Evolutionary conservation across 23 tunicate genomes (phyloP), one percentile per base, ranked within the genome.

Genomic region (Ciona savignyi): DNA sequence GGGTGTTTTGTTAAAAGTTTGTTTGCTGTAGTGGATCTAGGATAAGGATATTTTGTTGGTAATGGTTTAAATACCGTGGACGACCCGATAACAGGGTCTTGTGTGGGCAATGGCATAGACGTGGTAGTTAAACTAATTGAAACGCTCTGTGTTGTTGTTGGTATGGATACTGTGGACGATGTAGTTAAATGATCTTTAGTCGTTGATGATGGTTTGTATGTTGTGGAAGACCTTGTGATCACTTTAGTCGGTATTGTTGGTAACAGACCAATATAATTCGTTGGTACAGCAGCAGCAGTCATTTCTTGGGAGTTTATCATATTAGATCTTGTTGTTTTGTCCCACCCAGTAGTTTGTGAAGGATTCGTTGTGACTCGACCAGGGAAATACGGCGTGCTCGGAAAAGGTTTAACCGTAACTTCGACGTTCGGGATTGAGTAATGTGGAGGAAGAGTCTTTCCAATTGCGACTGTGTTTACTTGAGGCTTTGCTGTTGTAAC

Each of bases 291-390:
- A n/a, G n/a, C n/a, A n/a, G n/a, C n/a, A n/a, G n/a, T n/a, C n/a
- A n/a, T n/a, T n/a, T n/a, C n/a, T n/a, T n/a, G n/a, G n/a, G n/a
- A n/a, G n/a, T n/a, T n/a, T n/a, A n/a, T n/a, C n/a, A n/a, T n/a
- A n/a, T n/a, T n/a, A n/a, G n/a, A n/a, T n/a, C n/a, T n/a, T n/a
- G n/a, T n/a, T n/a, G n/a, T n/a, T n/a, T n/a, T n/a, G n/a, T n/a
- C n/a, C n/a, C n/a, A n/a, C n/a, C n/a, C n/a, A n/a, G n/a, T n/a
- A n/a, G n/a, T n/a, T n/a, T n/a, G n/a, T n/a, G n/a, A n/a, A n/a
- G n/a, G n/a, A n/a, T n/a, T n/a, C n/a, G 72, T 77, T 1, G 81
- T 77, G 27, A 77, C 81, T 33, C 81, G 28, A 15, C 81, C 81
- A 21, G 26, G 31, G 28, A 20, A 77, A 66, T 65, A 77, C 25